These are phyloP conservation scores for Lophura nycthemera DNA, from an alignment of 2,113 vertebrate species.

Conservation along the genomic window DNA sequence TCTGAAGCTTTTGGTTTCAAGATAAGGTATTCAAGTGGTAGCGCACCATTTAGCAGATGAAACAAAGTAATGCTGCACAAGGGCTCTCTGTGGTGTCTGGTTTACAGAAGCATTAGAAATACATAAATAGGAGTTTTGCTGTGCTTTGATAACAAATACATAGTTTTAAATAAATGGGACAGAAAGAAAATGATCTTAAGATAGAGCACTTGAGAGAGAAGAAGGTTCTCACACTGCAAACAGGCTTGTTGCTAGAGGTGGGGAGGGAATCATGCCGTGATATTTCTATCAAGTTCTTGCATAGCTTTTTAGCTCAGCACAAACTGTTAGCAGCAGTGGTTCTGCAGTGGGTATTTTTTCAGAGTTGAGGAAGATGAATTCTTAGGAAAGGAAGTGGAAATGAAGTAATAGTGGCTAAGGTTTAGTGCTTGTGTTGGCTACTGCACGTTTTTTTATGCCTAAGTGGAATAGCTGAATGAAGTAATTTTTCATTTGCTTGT, in stretches of 20 bases:
- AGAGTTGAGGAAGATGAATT: not conserved
- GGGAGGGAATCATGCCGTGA: not conserved
- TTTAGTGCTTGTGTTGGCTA: not conserved
- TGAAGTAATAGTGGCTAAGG: not conserved
- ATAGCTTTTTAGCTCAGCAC: not conserved
- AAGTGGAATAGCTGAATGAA: not conserved
- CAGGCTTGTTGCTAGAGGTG: not conserved
- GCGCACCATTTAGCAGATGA: not conserved
- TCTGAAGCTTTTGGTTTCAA: not conserved
- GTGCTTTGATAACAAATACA: not conserved
- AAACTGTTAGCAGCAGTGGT: not conserved
- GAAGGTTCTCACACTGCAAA: not conserved
- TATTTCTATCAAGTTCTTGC: not conserved
- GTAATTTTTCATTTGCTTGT: not conserved
- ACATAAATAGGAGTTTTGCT: not conserved
- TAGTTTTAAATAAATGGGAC: constrained; percentile 11
- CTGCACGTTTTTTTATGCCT: not conserved
- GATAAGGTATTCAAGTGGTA: not conserved
- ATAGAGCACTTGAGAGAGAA: not conserved
- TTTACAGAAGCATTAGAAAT: not conserved
- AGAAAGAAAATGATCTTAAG: not conserved
- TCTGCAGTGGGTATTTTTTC: not conserved
- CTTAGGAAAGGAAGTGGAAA: not conserved
- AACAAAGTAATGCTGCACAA: not conserved
- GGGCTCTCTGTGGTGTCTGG: not conserved